phyloP scores from a whole-genome alignment of 2,888 invertebrate species.

The Sialis lutaria region DNA sequence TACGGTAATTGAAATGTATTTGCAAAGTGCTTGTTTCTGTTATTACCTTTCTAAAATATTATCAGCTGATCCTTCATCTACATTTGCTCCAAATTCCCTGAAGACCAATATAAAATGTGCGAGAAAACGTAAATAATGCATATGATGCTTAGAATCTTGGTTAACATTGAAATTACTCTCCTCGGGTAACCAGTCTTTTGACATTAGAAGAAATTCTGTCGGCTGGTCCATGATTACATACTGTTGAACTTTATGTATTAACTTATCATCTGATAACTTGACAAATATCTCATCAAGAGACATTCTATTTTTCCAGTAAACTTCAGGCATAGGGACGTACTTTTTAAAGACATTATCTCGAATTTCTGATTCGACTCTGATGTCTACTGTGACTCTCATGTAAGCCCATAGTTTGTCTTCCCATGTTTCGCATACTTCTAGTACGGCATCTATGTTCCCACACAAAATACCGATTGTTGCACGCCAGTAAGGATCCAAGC shows the following conservation, averaged over 20 bases:
- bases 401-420: constrained; percentile 84
- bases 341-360: constrained; percentile 35
- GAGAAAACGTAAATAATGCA: constrained; percentile 58
- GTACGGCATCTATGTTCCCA: constrained; percentile 63
- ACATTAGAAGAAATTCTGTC: constrained; percentile 50
- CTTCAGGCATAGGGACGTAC: constrained; percentile 40
- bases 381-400: constrained; percentile 64
- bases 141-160: constrained; percentile 27
- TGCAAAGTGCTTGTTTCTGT: too few species aligned
- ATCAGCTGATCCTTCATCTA: constrained; percentile 53
- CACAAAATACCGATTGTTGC: constrained; percentile 66
- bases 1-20: too few species aligned
- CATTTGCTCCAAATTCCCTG: constrained; percentile 56
- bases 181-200: constrained; percentile 41
- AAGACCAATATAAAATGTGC: constrained; percentile 75
- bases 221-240: constrained; percentile 69
- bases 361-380: constrained; percentile 66
- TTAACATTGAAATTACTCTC: not conserved
- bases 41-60: constrained; percentile 51
- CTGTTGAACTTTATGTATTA: constrained; percentile 55
- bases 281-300: constrained; percentile 50
- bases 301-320: constrained; percentile 52
- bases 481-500: constrained; percentile 34
- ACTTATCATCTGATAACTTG: constrained; percentile 43
- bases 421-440: constrained; percentile 68